Evolutionary conservation across 1,140 invertebrate species (phyloP).

Genomic region (Condylostylus longicornis): DNA sequence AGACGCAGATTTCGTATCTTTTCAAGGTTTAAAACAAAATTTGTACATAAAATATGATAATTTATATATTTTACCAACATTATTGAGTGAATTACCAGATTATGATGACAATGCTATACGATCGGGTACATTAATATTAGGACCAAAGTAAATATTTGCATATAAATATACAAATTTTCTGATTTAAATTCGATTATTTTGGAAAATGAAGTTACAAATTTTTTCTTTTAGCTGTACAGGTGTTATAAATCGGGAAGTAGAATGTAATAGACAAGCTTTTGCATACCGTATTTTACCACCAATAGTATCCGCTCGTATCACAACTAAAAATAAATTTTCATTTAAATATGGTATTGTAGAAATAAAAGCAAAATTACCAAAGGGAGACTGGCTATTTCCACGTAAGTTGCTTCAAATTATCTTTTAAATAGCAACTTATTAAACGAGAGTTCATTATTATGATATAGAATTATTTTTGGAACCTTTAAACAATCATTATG

Average conservation of each 20-base stretch:
- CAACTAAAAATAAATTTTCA: slow-evolving; percentile 46
- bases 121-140: not conserved
- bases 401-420: no score
- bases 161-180: no score
- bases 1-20: slow-evolving; percentile 21
- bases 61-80: slow-evolving; percentile 4
- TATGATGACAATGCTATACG: not conserved
- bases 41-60: slow-evolving; percentile 3
- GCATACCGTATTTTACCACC: slow-evolving; percentile 46
- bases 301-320: slow-evolving; percentile 48
- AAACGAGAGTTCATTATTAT: no score
- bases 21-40: slow-evolving; percentile 2
- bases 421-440: no score
- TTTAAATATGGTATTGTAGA: slow-evolving; percentile 61
- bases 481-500: slow-evolving; percentile 37
- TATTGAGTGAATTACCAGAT: not conserved
- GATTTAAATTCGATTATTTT: not conserved
- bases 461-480: slow-evolving; percentile 14
- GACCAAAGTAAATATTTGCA: slow-evolving; percentile 1
- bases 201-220: not conserved
- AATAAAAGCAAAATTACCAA: slow-evolving; percentile 55
- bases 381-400: slow-evolving; percentile 66
- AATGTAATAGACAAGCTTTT: slow-evolving; percentile 35
- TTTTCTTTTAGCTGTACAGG: slow-evolving; percentile 41
- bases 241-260: slow-evolving; percentile 20